Evolutionary conservation across 2,888 invertebrate species (phyloP).

Genomic region (Empis stercorea): DNA sequence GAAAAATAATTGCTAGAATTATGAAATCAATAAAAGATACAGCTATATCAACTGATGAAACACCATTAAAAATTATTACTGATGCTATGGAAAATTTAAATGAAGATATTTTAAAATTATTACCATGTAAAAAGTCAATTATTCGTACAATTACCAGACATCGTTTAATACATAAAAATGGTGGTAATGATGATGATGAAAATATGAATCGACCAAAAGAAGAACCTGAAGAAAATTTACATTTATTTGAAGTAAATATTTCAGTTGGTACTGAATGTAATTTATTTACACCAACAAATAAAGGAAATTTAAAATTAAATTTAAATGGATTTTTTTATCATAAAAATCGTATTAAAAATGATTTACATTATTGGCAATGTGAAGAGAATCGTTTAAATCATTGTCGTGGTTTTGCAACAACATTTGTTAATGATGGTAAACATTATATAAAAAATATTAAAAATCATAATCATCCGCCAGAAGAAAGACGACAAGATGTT

Average conservation of each 20-base stretch:
- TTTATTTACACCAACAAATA: neutral
- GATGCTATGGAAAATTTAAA: neutral
- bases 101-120: neutral
- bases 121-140: neutral
- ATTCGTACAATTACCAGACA: neutral
- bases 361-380: slow-evolving; percentile 1
- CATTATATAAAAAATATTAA: neutral
- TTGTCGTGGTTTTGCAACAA: neutral
- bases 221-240: neutral
- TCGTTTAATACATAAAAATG: too few relatives aligned
- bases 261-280: neutral
- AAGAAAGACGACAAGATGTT: neutral
- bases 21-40: neutral
- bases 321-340: neutral
- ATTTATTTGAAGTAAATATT: neutral
- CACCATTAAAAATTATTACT: neutral
- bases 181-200: too few relatives aligned
- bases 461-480: neutral
- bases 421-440: neutral
- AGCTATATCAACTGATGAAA: neutral
- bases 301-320: slow-evolving; percentile 1
- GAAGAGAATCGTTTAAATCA: neutral
- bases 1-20: neutral
- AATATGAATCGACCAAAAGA: neutral
- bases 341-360: slow-evolving; percentile 1